A percentile compares a stretch with the other conserved stretches of the same genome.
Evolutionary conservation across 2,888 invertebrate genomes (phyloP).

Genomic region (Xylocampa areola): DNA sequence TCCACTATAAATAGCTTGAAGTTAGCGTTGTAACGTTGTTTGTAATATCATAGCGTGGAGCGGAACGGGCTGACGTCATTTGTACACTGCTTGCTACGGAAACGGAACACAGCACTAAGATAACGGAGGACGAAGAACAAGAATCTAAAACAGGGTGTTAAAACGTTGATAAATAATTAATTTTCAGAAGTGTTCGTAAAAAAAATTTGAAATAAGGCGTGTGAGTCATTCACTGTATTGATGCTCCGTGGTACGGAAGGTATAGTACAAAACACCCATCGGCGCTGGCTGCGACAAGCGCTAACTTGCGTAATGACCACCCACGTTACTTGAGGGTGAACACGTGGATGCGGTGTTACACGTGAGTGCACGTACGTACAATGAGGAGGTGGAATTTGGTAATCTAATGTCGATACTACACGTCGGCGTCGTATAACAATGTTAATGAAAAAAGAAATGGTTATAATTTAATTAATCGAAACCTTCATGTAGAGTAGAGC

Average conservation of each 20-base stretch:
- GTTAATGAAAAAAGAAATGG: no score
- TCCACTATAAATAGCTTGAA: slow-evolving; percentile 41
- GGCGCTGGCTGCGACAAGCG: slow-evolving; percentile 18
- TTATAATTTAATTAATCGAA: no score
- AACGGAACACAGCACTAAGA: slow-evolving; percentile 10
- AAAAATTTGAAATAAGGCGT: slow-evolving; percentile 1
- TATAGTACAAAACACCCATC: slow-evolving; percentile 10
- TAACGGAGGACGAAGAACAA: background rate
- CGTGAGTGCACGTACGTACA: slow-evolving; percentile 14
- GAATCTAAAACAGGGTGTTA: no score
- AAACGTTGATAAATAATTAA: no score
- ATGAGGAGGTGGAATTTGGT: no score
- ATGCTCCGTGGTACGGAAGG: slow-evolving; percentile 24
- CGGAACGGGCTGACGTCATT: slow-evolving; percentile 31
- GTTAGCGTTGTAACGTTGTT: slow-evolving; percentile 13
- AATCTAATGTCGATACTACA: no score
- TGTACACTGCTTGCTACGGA: slow-evolving; percentile 10
- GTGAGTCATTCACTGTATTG: background rate
- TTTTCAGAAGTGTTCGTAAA: no score
- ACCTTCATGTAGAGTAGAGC: no score
- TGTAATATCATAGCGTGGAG: slow-evolving; percentile 25
- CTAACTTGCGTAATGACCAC: slow-evolving; percentile 56
- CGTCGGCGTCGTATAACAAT: no score
- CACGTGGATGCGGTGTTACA: slow-evolving; percentile 21
- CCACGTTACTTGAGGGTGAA: slow-evolving; percentile 42